A percentile compares a stretch with the other conserved stretches of the same genome.
Evolutionary conservation across 2,113 vertebrate species (phyloP).

Genomic region (Haemorhous mexicanus): DNA sequence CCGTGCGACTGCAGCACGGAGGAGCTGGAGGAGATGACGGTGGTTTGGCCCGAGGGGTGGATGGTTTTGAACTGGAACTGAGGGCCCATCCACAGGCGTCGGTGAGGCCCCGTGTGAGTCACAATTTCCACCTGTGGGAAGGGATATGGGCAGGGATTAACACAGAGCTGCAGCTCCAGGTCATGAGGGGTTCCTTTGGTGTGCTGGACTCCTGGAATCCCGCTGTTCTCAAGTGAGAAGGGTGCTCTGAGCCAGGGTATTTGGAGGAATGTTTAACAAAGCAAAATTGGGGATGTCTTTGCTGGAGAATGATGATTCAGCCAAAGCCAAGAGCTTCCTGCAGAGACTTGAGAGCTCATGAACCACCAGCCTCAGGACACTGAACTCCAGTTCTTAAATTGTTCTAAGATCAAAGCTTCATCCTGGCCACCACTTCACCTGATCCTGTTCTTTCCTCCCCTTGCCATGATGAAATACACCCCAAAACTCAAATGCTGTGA

Average conservation of each 20-base stretch:
- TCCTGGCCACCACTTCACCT: not conserved
- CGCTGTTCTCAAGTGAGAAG: not conserved
- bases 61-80: slow-evolving; percentile 99
- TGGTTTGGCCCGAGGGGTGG: slow-evolving; percentile 97
- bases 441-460: not conserved
- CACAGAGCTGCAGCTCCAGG: rapidly evolving
- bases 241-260: not conserved
- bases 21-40: slow-evolving; percentile 95
- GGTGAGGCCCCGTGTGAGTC: slow-evolving; percentile 94
- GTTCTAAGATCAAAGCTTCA: not conserved
- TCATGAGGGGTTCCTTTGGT: rapidly evolving
- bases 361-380: not conserved
- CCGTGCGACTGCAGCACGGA: slow-evolving; percentile 96
- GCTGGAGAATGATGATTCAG: not conserved
- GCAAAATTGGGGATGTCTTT: rapidly evolving
- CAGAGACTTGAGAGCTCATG: not conserved
- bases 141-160: not conserved
- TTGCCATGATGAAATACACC: not conserved
- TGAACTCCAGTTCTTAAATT: not conserved
- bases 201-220: rapidly evolving
- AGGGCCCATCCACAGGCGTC: slow-evolving; percentile 97
- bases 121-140: slow-evolving; percentile 96
- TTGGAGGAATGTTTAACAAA: not conserved
- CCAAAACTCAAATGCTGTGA: rapidly evolving
- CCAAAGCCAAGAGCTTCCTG: not conserved